These are phyloP conservation scores for Zaprionus kolodkinae DNA, from an alignment of 1,140 invertebrate genomes.

Conservation along the genomic window DNA sequence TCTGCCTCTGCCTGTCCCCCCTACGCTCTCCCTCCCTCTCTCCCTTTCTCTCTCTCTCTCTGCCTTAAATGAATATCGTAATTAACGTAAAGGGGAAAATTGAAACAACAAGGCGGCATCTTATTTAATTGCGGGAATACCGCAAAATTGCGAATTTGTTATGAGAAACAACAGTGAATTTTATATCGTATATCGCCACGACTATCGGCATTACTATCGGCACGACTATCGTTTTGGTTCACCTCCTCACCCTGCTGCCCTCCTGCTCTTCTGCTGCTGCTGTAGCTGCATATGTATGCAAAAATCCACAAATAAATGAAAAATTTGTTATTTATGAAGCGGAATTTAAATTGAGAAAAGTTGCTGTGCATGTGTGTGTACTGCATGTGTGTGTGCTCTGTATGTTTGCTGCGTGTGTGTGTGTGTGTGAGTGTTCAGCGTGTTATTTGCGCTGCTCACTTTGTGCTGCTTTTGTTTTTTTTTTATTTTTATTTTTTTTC, in stretches of 20 bases:
- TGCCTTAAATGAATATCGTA: neutral
- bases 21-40: neutral
- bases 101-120: neutral
- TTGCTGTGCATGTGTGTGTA: neutral
- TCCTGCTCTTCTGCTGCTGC: neutral
- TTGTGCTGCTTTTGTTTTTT: neutral
- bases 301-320: slow-evolving; percentile 8
- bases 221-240: too few species aligned
- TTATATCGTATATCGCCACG: neutral
- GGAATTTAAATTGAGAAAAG: slow-evolving; percentile 4
- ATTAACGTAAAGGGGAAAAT: neutral
- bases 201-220: neutral
- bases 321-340: slow-evolving; percentile 5
- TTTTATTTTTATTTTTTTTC: neutral
- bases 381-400: neutral
- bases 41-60: neutral
- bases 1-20: neutral
- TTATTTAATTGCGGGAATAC: neutral
- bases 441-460: neutral
- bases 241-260: too few species aligned
- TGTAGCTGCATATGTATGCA: neutral
- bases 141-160: neutral
- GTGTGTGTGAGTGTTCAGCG: neutral
- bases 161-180: neutral
- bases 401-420: neutral